A percentile compares a stretch with the other conserved stretches of the same genome.
Evolutionary conservation across 30 jellyfish, hydroid and myxozoan genomes (phyloP).

Genomic region (Aurelia sp.): DNA sequence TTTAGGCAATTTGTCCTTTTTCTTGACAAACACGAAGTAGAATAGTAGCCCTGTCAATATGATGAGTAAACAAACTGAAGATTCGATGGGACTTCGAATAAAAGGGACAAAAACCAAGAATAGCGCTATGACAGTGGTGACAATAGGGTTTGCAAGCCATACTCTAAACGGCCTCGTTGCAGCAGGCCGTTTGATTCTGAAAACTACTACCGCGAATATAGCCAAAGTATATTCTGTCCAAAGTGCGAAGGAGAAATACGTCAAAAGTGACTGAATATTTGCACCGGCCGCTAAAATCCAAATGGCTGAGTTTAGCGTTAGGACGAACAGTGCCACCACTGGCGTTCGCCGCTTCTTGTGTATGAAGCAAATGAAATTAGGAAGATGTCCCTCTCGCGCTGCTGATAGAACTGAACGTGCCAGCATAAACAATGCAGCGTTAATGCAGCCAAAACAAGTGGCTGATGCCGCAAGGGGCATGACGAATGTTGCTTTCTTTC

Average conservation of each 20-base stretch:
- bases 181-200: constrained; percentile 52
- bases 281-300: constrained; percentile 13
- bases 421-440: background rate
- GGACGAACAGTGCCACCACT: background rate
- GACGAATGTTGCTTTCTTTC: constrained; percentile 13
- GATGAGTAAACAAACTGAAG: constrained; percentile 1
- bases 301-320: background rate
- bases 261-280: constrained; percentile 1
- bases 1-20: no score
- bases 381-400: constrained; percentile 38
- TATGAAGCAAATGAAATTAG: constrained; percentile 16
- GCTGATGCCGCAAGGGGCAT: constrained; percentile 19
- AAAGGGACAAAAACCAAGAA: constrained; percentile 49
- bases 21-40: no score
- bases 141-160: constrained; percentile 48
- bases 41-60: background rate
- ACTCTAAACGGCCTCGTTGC: constrained; percentile 71
- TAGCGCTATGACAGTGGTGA: constrained; percentile 17
- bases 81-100: constrained; percentile 11
- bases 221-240: constrained; percentile 41
- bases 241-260: constrained; percentile 31
- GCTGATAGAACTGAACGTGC: constrained; percentile 18
- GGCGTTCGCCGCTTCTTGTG: constrained; percentile 23
- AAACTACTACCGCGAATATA: constrained; percentile 32
- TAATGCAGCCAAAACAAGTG: constrained; percentile 9